phyloP scores from a whole-genome alignment of 92 coral and sea anemone species.

The Paragorgia papillata region DNA sequence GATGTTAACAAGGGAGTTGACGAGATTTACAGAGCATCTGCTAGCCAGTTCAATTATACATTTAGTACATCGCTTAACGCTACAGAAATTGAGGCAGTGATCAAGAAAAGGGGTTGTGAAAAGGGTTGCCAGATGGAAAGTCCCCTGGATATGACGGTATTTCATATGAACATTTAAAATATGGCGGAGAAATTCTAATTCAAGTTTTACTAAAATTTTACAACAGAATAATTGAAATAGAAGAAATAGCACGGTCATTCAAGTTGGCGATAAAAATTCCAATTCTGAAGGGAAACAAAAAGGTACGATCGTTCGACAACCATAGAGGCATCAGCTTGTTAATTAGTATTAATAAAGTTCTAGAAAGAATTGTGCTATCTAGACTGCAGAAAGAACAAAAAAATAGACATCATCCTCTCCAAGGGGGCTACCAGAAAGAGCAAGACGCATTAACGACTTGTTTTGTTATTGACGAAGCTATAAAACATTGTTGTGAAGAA shows the following conservation, averaged over 20 bases:
- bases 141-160: not conserved
- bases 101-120: no score
- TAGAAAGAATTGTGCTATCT: not conserved
- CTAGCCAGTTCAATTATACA: not conserved
- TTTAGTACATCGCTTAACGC: not conserved
- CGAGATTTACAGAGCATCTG: not conserved
- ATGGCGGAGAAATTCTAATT: not conserved
- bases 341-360: not conserved
- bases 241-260: not conserved
- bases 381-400: not conserved
- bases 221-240: not conserved
- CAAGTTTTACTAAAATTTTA: not conserved
- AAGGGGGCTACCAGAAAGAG: not conserved
- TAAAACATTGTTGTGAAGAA: not conserved
- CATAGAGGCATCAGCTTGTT: no score
- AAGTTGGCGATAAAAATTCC: not conserved
- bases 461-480: not conserved
- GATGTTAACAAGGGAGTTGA: not conserved
- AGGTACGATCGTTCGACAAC: no score
- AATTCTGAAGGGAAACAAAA: slow-evolving; percentile 3
- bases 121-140: not conserved
- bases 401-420: no score
- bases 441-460: slow-evolving; percentile 5
- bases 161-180: not conserved
- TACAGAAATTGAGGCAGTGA: not conserved